A percentile compares a stretch with the other conserved stretches of the same genome.
These are phyloP conservation scores for Lacerta viridis DNA, from an alignment of 2,797 vertebrate genomes.

Conservation along the genomic window DNA sequence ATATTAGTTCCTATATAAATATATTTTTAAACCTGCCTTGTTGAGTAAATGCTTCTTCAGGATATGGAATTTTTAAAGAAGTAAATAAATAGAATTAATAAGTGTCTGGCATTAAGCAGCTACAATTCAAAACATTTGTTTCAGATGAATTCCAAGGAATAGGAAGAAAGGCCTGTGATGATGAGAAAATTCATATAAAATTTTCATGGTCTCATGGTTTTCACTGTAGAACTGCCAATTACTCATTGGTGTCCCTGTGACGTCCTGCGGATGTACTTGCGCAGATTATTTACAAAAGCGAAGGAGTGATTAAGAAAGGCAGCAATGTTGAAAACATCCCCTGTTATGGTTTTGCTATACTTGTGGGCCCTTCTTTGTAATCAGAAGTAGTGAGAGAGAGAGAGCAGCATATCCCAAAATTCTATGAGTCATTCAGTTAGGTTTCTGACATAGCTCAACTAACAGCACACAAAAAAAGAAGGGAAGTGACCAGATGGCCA, in stretches of 20 bases:
- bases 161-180: constrained; percentile 54
- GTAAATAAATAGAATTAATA: constrained; percentile 58
- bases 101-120: constrained; percentile 63
- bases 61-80: constrained; percentile 44
- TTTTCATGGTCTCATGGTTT: constrained; percentile 57
- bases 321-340: constrained; percentile 74
- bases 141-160: constrained; percentile 66
- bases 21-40: constrained; percentile 67
- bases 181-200: constrained; percentile 74
- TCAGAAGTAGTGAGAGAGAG: constrained; percentile 63
- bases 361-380: constrained; percentile 80
- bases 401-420: constrained; percentile 67
- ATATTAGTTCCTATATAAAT: constrained; percentile 64
- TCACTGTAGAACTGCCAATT: constrained; percentile 69
- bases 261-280: constrained; percentile 75
- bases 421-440: constrained; percentile 74
- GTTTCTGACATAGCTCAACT: constrained; percentile 69
- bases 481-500: constrained; percentile 30
- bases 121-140: constrained; percentile 68
- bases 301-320: constrained; percentile 80
- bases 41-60: constrained; percentile 48
- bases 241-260: constrained; percentile 73
- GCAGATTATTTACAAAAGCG: constrained; percentile 81
- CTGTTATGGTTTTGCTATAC: constrained; percentile 77
- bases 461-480: constrained; percentile 51